Evolutionary conservation across 2,888 invertebrate genomes (phyloP).

Genomic region (Nasonovia ribisnigri): DNA sequence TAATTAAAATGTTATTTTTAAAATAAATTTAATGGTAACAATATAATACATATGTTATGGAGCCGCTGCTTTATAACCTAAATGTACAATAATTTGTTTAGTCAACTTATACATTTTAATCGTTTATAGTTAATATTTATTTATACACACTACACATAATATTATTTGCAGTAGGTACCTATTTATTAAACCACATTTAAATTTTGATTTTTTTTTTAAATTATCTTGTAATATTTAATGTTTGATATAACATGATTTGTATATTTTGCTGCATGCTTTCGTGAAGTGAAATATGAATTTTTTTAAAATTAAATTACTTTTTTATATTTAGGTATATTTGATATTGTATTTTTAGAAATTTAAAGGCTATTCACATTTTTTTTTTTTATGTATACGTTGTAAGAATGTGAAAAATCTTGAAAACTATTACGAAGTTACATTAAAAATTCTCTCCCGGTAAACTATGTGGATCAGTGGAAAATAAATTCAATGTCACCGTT

Average conservation of each 20-base stretch:
- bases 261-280: neutral
- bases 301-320: neutral
- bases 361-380: neutral
- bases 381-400: neutral
- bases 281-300: neutral
- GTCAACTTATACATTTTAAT: neutral
- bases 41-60: neutral
- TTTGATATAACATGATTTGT: neutral
- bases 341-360: neutral
- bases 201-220: neutral
- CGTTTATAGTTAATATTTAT: neutral
- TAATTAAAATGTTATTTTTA: neutral
- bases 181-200: neutral
- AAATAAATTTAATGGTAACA: neutral
- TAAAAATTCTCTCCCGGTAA: neutral
- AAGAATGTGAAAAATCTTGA: neutral
- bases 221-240: neutral
- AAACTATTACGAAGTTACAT: neutral
- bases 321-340: neutral
- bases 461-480: neutral
- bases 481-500: neutral
- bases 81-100: neutral
- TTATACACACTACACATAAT: neutral
- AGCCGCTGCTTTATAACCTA: neutral
- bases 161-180: too few species aligned